Percentiles rank a stretch among this genome's conserved stretches.
Evolutionary conservation across 1,140 invertebrate genomes (phyloP).

Genomic region (Asbolus verrucosus): DNA sequence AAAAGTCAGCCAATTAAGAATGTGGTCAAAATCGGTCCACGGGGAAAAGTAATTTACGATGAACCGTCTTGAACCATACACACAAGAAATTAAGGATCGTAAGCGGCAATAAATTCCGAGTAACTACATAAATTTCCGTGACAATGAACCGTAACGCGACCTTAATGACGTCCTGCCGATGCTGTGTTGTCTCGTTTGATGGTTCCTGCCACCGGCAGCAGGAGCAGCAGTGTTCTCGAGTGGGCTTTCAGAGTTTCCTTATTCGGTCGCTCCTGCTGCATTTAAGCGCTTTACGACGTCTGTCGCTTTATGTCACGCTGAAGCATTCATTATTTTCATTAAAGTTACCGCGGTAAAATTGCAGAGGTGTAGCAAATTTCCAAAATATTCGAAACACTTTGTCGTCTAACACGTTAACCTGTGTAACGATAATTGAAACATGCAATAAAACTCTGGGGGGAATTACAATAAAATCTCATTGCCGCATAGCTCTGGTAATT

Average conservation of each 20-base stretch:
- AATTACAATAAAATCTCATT: slow-evolving; percentile 32
- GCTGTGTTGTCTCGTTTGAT: slow-evolving; percentile 34
- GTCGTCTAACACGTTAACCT: background rate
- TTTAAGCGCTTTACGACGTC: slow-evolving; percentile 8
- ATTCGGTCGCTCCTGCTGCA: slow-evolving; percentile 7
- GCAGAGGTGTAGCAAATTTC: background rate
- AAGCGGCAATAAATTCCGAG: slow-evolving; percentile 40
- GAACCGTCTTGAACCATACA: background rate
- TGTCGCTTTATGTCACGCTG: background rate
- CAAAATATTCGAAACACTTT: background rate
- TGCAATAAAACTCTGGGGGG: slow-evolving; percentile 11
- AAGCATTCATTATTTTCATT: slow-evolving; percentile 2
- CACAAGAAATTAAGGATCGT: slow-evolving; percentile 40
- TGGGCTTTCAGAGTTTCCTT: slow-evolving; percentile 22
- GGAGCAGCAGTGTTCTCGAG: slow-evolving; percentile 11
- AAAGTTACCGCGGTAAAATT: background rate
- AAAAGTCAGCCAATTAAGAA: no score
- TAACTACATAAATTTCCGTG: slow-evolving; percentile 41
- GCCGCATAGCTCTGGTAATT: slow-evolving; percentile 29
- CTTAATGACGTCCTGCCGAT: slow-evolving; percentile 44
- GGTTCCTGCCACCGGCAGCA: slow-evolving; percentile 31
- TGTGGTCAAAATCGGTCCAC: slow-evolving; percentile 1
- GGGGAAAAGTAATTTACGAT: slow-evolving; percentile 18
- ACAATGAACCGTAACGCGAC: slow-evolving; percentile 43
- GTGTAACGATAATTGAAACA: slow-evolving; percentile 1